phyloP scores from a whole-genome alignment of 2,113 vertebrate species.

The Pluvianellus socialis region DNA sequence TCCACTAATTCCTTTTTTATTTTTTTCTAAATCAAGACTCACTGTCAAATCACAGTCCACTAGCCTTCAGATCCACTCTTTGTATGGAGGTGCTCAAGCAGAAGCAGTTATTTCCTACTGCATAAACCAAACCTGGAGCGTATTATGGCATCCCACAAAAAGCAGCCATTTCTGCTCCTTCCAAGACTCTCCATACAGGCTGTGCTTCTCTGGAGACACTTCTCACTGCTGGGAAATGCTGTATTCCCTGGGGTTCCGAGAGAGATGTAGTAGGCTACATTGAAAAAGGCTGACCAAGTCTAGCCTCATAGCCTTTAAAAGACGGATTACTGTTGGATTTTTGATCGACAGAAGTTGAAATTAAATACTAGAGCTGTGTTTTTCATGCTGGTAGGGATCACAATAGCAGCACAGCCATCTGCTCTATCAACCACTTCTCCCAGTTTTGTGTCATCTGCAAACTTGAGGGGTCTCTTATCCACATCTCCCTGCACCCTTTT shows the following conservation, averaged over 20 bases:
- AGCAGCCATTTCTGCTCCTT: neutral
- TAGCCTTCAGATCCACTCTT: neutral
- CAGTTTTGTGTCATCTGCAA: neutral
- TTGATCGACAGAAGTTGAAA: neutral
- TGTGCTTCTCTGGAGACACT: neutral
- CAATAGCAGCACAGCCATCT: neutral
- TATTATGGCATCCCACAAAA: neutral
- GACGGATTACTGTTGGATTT: neutral
- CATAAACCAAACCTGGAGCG: neutral
- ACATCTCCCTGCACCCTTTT: neutral
- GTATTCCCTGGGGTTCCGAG: accelerated
- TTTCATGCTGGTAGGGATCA: neutral
- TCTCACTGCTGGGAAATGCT: neutral
- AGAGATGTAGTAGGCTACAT: neutral
- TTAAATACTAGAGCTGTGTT: neutral
- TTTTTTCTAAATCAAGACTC: neutral
- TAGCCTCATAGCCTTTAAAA: neutral
- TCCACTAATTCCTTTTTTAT: neutral
- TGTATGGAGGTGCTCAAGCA: neutral
- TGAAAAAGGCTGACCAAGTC: neutral
- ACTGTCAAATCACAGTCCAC: neutral
- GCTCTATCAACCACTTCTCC: neutral
- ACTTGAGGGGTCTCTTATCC: neutral
- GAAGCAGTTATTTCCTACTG: neutral
- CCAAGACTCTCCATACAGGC: neutral